Base-by-base conservation (phyloP, 1,140 invertebrate genomes). In the Drosophila simulans region DNA sequence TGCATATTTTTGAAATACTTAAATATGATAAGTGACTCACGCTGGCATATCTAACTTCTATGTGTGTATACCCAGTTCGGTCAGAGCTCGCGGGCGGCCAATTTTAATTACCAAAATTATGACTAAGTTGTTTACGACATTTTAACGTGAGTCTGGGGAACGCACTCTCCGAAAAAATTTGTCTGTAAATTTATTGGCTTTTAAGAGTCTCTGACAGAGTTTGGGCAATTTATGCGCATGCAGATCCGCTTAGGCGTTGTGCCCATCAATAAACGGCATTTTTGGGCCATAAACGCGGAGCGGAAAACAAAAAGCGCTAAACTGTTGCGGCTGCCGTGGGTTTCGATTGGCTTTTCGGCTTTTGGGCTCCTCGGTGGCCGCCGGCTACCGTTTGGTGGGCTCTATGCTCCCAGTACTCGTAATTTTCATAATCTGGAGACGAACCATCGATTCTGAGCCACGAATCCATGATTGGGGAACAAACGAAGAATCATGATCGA, bases 51-150 rank as follows among this genome's bases (percentile, higher is more conserved):
- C 17, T 10, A 20, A 11, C 4, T 45, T 10, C 4, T 45, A 42
- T 42, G 15, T 45, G 0, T 43, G 15, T 15, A 13, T 40, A 8
- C 22, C 27, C 31, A 10, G 25, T 46, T 71, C 35, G 5, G 13
- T 49, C 25, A 8, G 1, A 27, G 25, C 3, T 27, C 7, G n/a
- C 71, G 64, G 76, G 84, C 84, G 84, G 84, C 76, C 83, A 89
- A 77, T 86, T 90, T 90, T 90, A 90, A 86, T 90, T 90, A 90
- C 64, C 85, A 86, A 90, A 90, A 86, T 90, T 90, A 90, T 90
- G 85, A 90, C 85, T 90, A 90, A 90, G 85, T 90, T 86, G 84
- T 89, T 89, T 89, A 89, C 74, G 84, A 80, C 84, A 80, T 74
- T 89, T 89, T 80, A 83, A 89, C 80, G 64, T 60, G 77, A 55